phyloP scores from a whole-genome alignment of 1,140 invertebrate genomes.

The Ceratina japonica region DNA sequence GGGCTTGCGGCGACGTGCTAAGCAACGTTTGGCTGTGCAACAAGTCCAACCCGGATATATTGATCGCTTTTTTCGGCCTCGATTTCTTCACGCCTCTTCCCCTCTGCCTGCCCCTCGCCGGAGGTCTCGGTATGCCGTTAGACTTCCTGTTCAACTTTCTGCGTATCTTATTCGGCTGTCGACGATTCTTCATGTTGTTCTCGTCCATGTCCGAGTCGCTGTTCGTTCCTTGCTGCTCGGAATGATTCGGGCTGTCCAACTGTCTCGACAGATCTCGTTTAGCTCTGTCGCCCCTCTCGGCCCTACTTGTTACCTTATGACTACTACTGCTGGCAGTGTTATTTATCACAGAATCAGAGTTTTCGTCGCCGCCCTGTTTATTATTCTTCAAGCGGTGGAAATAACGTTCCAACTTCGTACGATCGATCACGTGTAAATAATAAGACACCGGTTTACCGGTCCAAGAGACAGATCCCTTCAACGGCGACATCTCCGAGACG shows the following conservation, averaged over 20 bases:
- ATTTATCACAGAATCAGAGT: slow-evolving; percentile 78
- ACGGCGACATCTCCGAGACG: slow-evolving; percentile 95
- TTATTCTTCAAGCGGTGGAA: slow-evolving; percentile 95
- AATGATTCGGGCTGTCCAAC: slow-evolving; percentile 74
- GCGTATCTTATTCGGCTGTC: slow-evolving; percentile 74
- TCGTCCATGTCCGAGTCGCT: slow-evolving; percentile 74
- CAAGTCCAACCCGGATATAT: slow-evolving; percentile 92
- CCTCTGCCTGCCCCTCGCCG: slow-evolving; percentile 74
- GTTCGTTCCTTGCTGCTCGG: slow-evolving; percentile 70
- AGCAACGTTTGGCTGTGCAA: slow-evolving; percentile 94
- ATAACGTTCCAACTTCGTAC: slow-evolving; percentile 97
- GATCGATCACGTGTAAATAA: slow-evolving; percentile 98
- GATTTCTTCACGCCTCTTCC: slow-evolving; percentile 80
- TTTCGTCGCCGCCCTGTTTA: slow-evolving; percentile 85
- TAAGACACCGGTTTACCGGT: slow-evolving; percentile 98
- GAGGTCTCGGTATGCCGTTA: slow-evolving; percentile 73
- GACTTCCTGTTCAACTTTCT: slow-evolving; percentile 77
- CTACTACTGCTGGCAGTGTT: slow-evolving; percentile 78
- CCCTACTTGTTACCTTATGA: slow-evolving; percentile 69
- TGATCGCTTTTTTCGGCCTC: slow-evolving; percentile 83
- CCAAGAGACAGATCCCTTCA: slow-evolving; percentile 98
- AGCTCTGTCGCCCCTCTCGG: slow-evolving; percentile 72
- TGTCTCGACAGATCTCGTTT: slow-evolving; percentile 76
- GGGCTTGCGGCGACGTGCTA: slow-evolving; percentile 87
- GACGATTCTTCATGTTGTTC: slow-evolving; percentile 67